Evolutionary conservation across 1,140 invertebrate genomes (phyloP), one percentile per base, ranked within the genome.

Genomic region (Zaprionus lachaisei): DNA sequence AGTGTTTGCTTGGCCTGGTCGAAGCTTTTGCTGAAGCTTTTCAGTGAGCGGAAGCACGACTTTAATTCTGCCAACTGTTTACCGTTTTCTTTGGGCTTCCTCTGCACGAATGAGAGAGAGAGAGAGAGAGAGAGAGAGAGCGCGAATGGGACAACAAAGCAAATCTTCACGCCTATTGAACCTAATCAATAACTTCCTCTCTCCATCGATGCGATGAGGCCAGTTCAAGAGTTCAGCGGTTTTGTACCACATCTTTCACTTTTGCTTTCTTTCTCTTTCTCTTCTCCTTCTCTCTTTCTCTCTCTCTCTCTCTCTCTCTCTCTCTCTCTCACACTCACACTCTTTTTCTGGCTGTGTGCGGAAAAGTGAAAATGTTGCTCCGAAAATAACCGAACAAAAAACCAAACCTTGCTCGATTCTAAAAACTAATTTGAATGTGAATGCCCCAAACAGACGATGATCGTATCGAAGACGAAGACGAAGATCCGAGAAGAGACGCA

Each of bases 321-420:
- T 51, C 47, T 5, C 11, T 24, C 5, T 11, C 44, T 2, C 47
- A 11, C 20, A 22, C 47, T 14, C 4, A 15, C n/a, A 15, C 14
- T 17, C 41, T 47, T 47, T n/a, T 7, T 47, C 9, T 14, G n/a
- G 7, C 6, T 2, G 37, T 28, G 37, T 37, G 72, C 73, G 73
- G 83, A 86, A 87, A 87, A 86, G 83, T 86, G 83, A 86, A 86
- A 86, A 86, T 79, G 26, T 47, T 15, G n/a, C 22, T 22, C 31
- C 65, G 20, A 34, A 70, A 54, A 31, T 49, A 44, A 64, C 61
- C 24, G 14, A 31, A 37, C 28, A 63, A 49, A 6, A 34, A 28
- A 11, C 37, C 31, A 47, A 55, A 66, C 9, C 34, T 44, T 47
- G 11, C 47, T 56, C 68, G 61, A 66, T 72, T 72, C 68, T 77